Evolutionary conservation across 2,797 vertebrate species (phyloP).

Genomic region (Lophius americanus): DNA sequence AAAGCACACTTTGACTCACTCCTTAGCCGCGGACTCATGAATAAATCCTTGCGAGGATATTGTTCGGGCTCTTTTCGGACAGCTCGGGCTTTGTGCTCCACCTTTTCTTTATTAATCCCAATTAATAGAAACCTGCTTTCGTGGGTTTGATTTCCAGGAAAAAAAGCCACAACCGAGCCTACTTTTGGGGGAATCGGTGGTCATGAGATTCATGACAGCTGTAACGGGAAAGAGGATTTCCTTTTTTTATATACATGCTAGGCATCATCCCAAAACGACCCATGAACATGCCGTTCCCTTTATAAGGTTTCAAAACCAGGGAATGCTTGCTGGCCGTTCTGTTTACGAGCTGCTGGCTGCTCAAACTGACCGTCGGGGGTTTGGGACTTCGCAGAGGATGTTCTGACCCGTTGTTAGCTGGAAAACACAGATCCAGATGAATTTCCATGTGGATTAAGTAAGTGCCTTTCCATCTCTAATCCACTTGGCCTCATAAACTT

Average conservation of each 20-base stretch:
- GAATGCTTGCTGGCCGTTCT: conserved; percentile 25
- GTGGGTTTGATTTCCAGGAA: conserved; percentile 16
- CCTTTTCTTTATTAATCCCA: neutral
- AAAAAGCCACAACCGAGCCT: conserved; percentile 16
- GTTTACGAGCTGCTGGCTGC: conserved; percentile 6
- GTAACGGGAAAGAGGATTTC: conserved; percentile 32
- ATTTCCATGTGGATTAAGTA: neutral
- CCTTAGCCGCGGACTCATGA: conserved; percentile 22
- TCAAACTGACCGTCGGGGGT: conserved; percentile 25
- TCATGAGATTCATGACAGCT: conserved; percentile 38
- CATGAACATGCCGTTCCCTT: conserved; percentile 30
- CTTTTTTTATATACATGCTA: conserved; percentile 37
- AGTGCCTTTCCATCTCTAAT: too few species aligned
- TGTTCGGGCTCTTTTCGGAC: conserved; percentile 16
- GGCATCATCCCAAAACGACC: conserved; percentile 27
- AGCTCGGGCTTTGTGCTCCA: conserved; percentile 19
- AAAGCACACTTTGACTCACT: conserved; percentile 51
- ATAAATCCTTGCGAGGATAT: conserved; percentile 16
- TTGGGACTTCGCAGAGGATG: conserved; percentile 4
- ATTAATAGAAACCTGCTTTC: conserved; percentile 20
- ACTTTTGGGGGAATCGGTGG: conserved; percentile 21
- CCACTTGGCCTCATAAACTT: too few species aligned
- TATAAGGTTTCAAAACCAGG: conserved; percentile 50
- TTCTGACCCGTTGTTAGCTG: conserved; percentile 28
- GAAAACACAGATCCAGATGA: neutral